Percentiles rank a stretch among this genome's conserved stretches.
These are phyloP conservation scores for Heliconius hermathena DNA, from an alignment of 1,140 invertebrate species.

Conservation along the genomic window DNA sequence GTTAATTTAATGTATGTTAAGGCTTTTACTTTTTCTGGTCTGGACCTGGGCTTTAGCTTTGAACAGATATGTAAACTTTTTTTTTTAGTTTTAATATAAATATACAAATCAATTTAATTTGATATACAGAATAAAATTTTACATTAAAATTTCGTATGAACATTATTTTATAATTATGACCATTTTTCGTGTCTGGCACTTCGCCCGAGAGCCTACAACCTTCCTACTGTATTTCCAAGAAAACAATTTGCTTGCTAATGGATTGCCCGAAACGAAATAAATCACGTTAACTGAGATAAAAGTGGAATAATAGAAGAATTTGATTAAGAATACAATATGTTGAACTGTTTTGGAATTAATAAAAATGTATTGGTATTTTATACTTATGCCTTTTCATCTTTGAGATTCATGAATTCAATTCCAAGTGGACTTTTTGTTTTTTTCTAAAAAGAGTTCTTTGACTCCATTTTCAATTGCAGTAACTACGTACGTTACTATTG, in stretches of 20 bases:
- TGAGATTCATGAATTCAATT: background rate
- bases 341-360: conserved; percentile 6
- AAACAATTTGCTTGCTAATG: conserved; percentile 49
- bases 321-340: conserved; percentile 35
- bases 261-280: conserved; percentile 42
- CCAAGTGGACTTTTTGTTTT: too few species aligned
- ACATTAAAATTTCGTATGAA: background rate
- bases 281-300: conserved; percentile 40
- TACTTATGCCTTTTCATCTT: background rate
- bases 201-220: conserved; percentile 42
- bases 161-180: conserved; percentile 39
- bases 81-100: background rate
- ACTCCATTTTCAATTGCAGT: too few species aligned
- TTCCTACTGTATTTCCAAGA: conserved; percentile 41
- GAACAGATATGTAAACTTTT: too few species aligned
- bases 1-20: background rate
- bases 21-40: background rate
- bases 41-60: too few species aligned
- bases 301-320: conserved; percentile 30
- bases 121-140: background rate
- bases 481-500: too few species aligned
- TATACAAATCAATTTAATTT: background rate
- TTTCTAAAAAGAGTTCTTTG: too few species aligned
- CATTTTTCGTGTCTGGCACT: conserved; percentile 46
- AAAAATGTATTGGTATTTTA: background rate